Evolutionary conservation across 2,113 vertebrate genomes (phyloP).

Genomic region (Pedetes capensis): DNA sequence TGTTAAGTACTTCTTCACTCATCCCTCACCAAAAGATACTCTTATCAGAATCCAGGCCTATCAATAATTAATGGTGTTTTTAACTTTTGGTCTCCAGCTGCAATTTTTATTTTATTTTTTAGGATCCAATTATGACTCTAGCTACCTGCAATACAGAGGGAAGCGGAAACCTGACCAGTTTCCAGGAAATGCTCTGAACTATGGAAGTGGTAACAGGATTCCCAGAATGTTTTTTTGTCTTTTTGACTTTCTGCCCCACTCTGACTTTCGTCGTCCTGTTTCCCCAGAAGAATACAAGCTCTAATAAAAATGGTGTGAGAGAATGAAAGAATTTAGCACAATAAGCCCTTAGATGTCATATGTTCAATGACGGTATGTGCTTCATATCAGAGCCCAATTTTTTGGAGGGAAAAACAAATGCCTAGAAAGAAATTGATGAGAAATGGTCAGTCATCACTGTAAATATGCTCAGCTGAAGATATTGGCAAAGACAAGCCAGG

Average conservation of each 20-base stretch:
- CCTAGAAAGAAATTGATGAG: not conserved
- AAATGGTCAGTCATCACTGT: not conserved
- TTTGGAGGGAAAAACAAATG: not conserved
- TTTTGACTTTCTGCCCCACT: not conserved
- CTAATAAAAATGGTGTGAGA: conserved; percentile 35
- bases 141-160: not conserved
- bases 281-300: not conserved
- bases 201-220: not conserved
- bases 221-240: not conserved
- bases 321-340: conserved; percentile 15
- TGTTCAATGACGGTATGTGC: conserved; percentile 15
- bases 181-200: not conserved
- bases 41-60: not conserved
- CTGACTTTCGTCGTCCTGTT: not conserved
- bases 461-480: not conserved
- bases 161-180: not conserved
- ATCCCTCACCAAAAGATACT: conserved; percentile 43
- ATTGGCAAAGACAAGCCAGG: not conserved
- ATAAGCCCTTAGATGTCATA: not conserved
- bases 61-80: conserved; percentile 60
- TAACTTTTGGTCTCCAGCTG: conserved; percentile 28
- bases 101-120: conserved; percentile 22
- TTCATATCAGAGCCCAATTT: conserved; percentile 13
- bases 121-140: not conserved
- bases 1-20: conserved; percentile 27